Evolutionary conservation across 2,888 invertebrate species (phyloP).

Genomic region (Parnassius smintheus): DNA sequence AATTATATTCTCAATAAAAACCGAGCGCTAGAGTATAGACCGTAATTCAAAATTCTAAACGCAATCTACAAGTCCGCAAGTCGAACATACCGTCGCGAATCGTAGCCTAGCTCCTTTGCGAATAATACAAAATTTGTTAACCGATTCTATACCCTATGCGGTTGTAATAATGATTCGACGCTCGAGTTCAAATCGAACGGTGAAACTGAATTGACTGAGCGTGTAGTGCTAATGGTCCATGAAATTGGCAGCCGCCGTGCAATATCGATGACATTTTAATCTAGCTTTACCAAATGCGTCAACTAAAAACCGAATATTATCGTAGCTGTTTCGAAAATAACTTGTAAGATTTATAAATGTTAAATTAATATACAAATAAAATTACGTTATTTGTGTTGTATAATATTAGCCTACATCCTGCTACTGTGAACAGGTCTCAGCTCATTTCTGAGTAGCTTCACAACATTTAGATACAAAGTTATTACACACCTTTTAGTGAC

Average conservation of each 20-base stretch:
- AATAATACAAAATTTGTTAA: conserved; percentile 2
- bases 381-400: too few relatives aligned
- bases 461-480: too few relatives aligned
- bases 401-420: too few relatives aligned
- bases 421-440: too few relatives aligned
- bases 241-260: conserved; percentile 39
- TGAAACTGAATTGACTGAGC: conserved; percentile 34
- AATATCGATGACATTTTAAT: conserved; percentile 34
- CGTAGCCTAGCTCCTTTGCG: conserved; percentile 9
- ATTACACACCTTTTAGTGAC: too few relatives aligned
- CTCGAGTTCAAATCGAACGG: neutral
- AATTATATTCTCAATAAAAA: neutral
- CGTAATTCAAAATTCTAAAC: conserved; percentile 14
- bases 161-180: conserved; percentile 1
- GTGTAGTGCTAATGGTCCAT: conserved; percentile 41
- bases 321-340: conserved; percentile 8
- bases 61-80: conserved; percentile 20
- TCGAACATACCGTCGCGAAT: conserved; percentile 18
- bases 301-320: conserved; percentile 21
- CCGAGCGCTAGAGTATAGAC: neutral
- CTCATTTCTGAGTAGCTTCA: too few relatives aligned
- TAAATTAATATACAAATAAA: too few relatives aligned
- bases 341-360: neutral
- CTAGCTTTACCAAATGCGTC: conserved; percentile 19
- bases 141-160: conserved; percentile 3